Evolutionary conservation across 1,140 invertebrate genomes (phyloP).

Genomic region (Venturia canescens): DNA sequence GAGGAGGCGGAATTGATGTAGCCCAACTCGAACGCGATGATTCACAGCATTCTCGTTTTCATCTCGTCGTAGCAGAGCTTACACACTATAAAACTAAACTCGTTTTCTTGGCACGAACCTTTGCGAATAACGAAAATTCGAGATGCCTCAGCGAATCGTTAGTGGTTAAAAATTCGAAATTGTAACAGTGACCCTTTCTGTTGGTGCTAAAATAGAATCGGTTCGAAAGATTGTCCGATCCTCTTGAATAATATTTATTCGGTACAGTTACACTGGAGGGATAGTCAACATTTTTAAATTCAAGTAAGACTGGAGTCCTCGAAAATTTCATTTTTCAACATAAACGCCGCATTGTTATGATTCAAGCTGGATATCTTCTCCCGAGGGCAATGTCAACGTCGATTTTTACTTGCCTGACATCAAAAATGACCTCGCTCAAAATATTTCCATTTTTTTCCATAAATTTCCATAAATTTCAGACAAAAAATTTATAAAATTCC

Average conservation of each 20-base stretch:
- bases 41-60: constrained; percentile 7
- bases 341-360: too few species aligned
- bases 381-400: too few species aligned
- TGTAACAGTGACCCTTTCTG: background rate
- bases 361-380: too few species aligned
- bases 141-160: constrained; percentile 33
- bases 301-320: constrained; percentile 11
- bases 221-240: too few species aligned
- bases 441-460: too few species aligned
- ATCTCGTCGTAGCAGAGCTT: constrained; percentile 35
- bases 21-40: background rate
- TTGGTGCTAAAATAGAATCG: background rate
- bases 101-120: constrained; percentile 55
- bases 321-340: constrained; percentile 14
- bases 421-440: too few species aligned
- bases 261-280: background rate
- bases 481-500: too few species aligned
- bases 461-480: too few species aligned
- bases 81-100: constrained; percentile 47
- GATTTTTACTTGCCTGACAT: too few species aligned
- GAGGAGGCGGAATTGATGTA: too few species aligned
- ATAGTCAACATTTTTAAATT: background rate
- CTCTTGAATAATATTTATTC: too few species aligned
- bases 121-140: constrained; percentile 34
- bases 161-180: constrained; percentile 50